These are phyloP conservation scores for Tachysurus vachellii DNA, from an alignment of 2,113 vertebrate species.

Conservation along the genomic window DNA sequence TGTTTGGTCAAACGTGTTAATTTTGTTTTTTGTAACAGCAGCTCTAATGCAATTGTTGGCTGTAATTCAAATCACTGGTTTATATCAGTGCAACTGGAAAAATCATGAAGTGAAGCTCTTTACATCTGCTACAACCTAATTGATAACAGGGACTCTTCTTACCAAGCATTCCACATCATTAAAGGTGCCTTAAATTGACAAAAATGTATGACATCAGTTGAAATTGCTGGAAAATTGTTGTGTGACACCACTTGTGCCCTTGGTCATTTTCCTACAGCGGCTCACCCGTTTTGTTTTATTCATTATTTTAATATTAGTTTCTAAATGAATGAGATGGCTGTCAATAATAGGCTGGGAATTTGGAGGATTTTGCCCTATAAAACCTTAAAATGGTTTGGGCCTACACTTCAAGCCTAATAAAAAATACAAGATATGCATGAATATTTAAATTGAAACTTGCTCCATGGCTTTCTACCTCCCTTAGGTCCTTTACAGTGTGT, in stretches of 20 bases:
- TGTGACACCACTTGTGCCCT: not conserved
- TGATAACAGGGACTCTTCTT: not conserved
- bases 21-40: not conserved
- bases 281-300: not conserved
- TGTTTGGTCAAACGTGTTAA: not conserved
- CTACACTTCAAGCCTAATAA: not conserved
- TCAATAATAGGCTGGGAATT: not conserved
- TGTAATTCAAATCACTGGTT: not conserved
- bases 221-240: not conserved
- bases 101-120: not conserved
- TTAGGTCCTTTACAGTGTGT: not conserved
- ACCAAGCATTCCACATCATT: not conserved
- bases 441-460: conserved; percentile 5
- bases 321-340: not conserved
- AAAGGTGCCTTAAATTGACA: not conserved
- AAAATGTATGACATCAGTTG: not conserved
- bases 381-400: not conserved
- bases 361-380: not conserved
- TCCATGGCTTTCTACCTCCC: not conserved
- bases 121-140: not conserved
- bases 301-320: not conserved
- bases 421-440: not conserved
- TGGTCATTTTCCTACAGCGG: not conserved
- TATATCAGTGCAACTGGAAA: not conserved
- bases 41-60: not conserved